phyloP scores from a whole-genome alignment of 2,113 vertebrate genomes.

The Microcebus jonahi region DNA sequence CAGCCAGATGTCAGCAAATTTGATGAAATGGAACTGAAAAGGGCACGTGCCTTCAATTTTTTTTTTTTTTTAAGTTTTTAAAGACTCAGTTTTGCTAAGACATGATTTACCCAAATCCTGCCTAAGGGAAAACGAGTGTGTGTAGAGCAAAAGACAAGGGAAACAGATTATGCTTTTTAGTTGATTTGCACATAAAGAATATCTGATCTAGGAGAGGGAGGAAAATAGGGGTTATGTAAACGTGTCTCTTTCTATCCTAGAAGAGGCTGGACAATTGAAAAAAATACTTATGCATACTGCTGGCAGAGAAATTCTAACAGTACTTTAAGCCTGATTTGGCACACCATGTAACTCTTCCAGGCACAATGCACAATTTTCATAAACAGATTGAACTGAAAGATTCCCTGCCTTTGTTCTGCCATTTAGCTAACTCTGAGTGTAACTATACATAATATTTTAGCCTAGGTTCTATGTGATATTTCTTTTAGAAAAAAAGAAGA shows the following conservation, averaged over 20 bases:
- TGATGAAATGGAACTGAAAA: slow-evolving; percentile 50
- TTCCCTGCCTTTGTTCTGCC: background rate
- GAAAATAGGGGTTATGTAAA: background rate
- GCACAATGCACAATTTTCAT: background rate
- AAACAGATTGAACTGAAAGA: slow-evolving; percentile 21
- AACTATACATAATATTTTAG: background rate
- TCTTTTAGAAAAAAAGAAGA: background rate
- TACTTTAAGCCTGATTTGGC: slow-evolving; percentile 36
- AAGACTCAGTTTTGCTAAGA: slow-evolving; percentile 49
- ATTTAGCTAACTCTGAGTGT: background rate
- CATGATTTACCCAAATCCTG: slow-evolving; percentile 1
- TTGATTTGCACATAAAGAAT: background rate
- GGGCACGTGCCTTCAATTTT: background rate
- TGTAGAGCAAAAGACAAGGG: background rate
- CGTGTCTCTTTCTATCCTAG: background rate
- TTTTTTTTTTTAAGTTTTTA: background rate
- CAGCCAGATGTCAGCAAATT: slow-evolving; percentile 32
- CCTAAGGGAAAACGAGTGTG: background rate
- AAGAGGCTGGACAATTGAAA: slow-evolving; percentile 6
- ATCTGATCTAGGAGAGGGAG: background rate
- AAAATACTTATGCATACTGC: background rate
- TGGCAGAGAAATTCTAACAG: background rate
- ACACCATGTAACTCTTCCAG: background rate
- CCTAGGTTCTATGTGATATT: background rate
- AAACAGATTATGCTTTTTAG: background rate